Conservation (phyloP, 2,888 invertebrate genomes). For the Pachydiplax longipennis region DNA sequence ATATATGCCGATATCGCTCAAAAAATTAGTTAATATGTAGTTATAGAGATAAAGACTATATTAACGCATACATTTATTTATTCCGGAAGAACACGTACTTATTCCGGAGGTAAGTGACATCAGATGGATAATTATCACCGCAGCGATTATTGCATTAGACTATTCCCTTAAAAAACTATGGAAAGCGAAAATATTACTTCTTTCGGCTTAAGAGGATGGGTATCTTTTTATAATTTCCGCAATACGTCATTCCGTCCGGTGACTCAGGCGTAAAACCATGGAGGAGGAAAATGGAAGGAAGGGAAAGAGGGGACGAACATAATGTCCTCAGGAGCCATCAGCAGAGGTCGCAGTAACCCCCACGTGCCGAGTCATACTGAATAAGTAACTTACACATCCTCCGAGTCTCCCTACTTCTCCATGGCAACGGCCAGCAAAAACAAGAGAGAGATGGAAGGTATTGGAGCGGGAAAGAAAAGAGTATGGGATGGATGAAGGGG, state of each 20-base stretch:
- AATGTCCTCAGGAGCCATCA: slow-evolving; percentile 15
- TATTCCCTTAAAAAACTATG: no score
- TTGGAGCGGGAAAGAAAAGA: neutral
- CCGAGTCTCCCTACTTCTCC: neutral
- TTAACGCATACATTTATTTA: no score
- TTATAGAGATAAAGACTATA: no score
- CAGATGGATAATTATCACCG: no score
- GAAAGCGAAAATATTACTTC: no score
- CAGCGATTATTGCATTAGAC: no score
- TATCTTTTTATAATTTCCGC: neutral
- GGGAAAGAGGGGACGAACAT: neutral
- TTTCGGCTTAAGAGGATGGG: neutral
- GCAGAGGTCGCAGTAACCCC: slow-evolving; percentile 19
- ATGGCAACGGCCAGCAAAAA: neutral
- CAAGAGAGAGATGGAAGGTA: neutral
- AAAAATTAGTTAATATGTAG: no score
- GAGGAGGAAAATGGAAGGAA: no score
- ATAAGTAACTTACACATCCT: slow-evolving; percentile 20
- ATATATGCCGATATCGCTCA: no score
- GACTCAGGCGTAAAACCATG: neutral
- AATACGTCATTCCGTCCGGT: neutral
- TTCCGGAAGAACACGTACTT: no score
- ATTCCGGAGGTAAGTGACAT: no score
- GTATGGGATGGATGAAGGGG: neutral
- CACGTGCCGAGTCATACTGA: slow-evolving; percentile 23